Percentiles rank a stretch among this genome's conserved stretches.
phyloP scores from a whole-genome alignment of 1,140 invertebrate genomes.

The Lithobius niger region DNA sequence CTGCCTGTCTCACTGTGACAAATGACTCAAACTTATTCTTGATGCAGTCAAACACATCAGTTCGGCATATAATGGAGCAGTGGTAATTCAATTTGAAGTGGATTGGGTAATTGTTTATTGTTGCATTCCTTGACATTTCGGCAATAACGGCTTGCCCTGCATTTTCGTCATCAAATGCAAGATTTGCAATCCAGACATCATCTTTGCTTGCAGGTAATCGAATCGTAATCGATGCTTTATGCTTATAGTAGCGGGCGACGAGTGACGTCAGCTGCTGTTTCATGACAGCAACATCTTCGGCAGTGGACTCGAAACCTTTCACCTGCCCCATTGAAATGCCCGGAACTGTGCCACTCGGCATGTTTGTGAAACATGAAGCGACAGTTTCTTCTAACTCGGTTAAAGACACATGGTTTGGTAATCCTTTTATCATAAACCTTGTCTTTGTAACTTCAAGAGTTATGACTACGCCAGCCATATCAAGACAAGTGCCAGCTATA shows the following conservation, averaged over 20 bases:
- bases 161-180: too few relatives aligned
- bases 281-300: neutral
- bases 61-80: too few relatives aligned
- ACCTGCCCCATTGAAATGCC: too few relatives aligned
- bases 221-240: neutral
- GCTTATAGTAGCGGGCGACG: neutral
- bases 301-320: neutral
- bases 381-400: neutral
- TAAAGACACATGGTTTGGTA: neutral
- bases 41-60: too few relatives aligned
- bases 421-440: neutral
- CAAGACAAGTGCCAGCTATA: neutral
- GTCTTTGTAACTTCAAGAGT: neutral
- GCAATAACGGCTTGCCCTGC: too few relatives aligned
- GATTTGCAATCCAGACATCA: neutral
- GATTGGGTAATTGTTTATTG: too few relatives aligned
- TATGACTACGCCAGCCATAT: neutral
- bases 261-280: neutral
- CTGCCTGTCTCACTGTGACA: too few relatives aligned
- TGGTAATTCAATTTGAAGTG: too few relatives aligned
- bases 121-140: too few relatives aligned
- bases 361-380: neutral
- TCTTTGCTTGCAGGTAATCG: neutral
- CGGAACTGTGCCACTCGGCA: too few relatives aligned
- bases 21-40: too few relatives aligned